Evolutionary conservation across 1,140 invertebrate genomes (phyloP).

Genomic region (Hesperophylax magnus): DNA sequence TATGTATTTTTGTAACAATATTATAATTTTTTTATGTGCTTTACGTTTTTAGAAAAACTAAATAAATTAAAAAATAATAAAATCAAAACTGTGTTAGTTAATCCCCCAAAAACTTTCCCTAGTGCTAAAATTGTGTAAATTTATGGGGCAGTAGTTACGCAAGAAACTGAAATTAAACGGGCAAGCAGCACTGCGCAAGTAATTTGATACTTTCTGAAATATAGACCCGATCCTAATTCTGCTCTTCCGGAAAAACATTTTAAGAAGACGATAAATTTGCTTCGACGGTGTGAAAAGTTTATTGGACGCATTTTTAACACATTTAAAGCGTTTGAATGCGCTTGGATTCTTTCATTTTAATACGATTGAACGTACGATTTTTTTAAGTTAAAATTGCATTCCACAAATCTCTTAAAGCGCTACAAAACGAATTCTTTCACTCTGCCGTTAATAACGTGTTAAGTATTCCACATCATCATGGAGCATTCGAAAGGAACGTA

Average conservation of each 20-base stretch:
- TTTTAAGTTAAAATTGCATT: not conserved
- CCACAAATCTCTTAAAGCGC: not conserved
- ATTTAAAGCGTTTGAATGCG: not conserved
- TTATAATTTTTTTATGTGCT: too few relatives aligned
- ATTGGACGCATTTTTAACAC: constrained; percentile 8
- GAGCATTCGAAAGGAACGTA: too few relatives aligned
- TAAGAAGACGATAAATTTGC: constrained; percentile 2
- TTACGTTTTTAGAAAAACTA: too few relatives aligned
- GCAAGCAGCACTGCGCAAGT: not conserved
- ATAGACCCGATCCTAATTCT: not conserved
- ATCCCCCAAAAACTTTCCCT: too few relatives aligned
- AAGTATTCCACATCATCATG: too few relatives aligned
- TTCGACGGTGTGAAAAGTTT: not conserved
- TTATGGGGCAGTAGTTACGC: constrained; percentile 15
- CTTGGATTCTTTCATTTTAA: not conserved
- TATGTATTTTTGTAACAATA: too few relatives aligned
- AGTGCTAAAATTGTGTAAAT: not conserved
- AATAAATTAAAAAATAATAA: too few relatives aligned
- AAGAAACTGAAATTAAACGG: constrained; percentile 18
- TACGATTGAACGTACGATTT: not conserved
- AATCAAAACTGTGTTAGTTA: too few relatives aligned
- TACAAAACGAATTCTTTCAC: too few relatives aligned
- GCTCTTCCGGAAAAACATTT: not conserved
- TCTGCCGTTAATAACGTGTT: too few relatives aligned
- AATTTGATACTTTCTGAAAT: not conserved